Base-by-base conservation (phyloP, 2,888 invertebrate genomes). In the Miltochrista miniata region DNA sequence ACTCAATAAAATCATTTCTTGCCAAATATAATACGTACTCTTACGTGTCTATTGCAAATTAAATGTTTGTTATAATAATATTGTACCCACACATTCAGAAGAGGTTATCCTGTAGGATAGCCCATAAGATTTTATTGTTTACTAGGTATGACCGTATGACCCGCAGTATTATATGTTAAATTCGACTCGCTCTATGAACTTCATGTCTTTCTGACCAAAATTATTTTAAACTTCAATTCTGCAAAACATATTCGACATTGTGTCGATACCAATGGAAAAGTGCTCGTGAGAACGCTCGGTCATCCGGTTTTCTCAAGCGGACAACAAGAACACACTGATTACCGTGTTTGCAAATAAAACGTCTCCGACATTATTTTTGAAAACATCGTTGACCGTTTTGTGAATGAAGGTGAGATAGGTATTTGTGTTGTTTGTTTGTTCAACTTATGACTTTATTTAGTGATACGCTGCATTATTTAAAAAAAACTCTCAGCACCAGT, bases 301-400 rank as follows among this genome's bases (percentile, higher is more conserved):
- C 54, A 72, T 74, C 74, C 70, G 68, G 75, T 82, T 80, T 82
- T 87, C 88, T 81, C 86, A 83, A 81, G 77, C 73, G 67, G 60
- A 69, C 74, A 71, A 68, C 69, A 75, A 73, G 71, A 71, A 63
- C 62, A 55, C 71, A 68, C 68, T 77, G 76, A 79, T 81, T 77
- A 70, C 62, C 57, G 71, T 63, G 81, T 87, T 86, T 86, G 81
- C 80, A 81, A 85, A 87, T 83, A 81, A 70, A 70, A 48, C 64
- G 70, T 71, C 72, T 75, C 76, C 69, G 58, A 48, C 48, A 51
- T 41, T 74, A 75, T 74, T 76, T 69, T 63, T 58, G 56, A 59
- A 65, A 74, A 72, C 71, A 65, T 61, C 54, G 54, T 56, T 54
- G 58, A 57, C 52, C 56, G 45, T 44, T 55, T 65, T 48, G 45